These are phyloP conservation scores for Pseudochromis fuscus DNA, from an alignment of 2,797 vertebrate genomes.

Conservation along the genomic window DNA sequence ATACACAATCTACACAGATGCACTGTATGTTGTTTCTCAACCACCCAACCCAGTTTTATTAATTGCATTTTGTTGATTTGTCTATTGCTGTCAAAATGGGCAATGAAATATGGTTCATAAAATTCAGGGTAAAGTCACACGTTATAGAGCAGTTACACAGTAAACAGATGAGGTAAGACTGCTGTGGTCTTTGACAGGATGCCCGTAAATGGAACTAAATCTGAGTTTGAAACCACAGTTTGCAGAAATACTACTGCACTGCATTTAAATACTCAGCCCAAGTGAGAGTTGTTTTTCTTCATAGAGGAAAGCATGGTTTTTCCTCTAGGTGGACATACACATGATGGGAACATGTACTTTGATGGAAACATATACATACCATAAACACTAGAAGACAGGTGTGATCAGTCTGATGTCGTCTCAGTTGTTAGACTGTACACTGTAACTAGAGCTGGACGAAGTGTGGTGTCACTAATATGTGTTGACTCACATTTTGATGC, in stretches of 20 bases:
- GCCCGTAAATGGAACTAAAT: constrained; percentile 50
- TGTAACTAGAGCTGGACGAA: too few relatives aligned
- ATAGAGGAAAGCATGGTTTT: too few relatives aligned
- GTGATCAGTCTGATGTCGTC: too few relatives aligned
- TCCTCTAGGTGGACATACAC: too few relatives aligned
- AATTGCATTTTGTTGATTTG: not conserved
- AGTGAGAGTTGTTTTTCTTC: too few relatives aligned
- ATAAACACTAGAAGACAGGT: too few relatives aligned
- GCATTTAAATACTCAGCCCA: too few relatives aligned
- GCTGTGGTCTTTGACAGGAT: constrained; percentile 30
- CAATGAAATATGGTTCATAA: not conserved
- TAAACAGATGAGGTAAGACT: constrained; percentile 40
- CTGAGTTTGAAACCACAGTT: constrained; percentile 15
- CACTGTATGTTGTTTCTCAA: not conserved
- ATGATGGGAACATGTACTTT: too few relatives aligned
- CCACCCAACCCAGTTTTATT: not conserved
- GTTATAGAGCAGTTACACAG: constrained; percentile 17
- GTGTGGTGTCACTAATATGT: too few relatives aligned
- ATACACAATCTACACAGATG: not conserved
- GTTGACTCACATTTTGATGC: too few relatives aligned
- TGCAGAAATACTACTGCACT: not conserved
- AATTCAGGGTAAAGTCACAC: constrained; percentile 1
- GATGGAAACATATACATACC: too few relatives aligned
- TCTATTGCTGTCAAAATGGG: not conserved
- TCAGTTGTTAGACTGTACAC: too few relatives aligned